A percentile compares a stretch with the other conserved stretches of the same genome.
Conservation (phyloP, 2,113 vertebrate species). For the Orcinus orca region DNA sequence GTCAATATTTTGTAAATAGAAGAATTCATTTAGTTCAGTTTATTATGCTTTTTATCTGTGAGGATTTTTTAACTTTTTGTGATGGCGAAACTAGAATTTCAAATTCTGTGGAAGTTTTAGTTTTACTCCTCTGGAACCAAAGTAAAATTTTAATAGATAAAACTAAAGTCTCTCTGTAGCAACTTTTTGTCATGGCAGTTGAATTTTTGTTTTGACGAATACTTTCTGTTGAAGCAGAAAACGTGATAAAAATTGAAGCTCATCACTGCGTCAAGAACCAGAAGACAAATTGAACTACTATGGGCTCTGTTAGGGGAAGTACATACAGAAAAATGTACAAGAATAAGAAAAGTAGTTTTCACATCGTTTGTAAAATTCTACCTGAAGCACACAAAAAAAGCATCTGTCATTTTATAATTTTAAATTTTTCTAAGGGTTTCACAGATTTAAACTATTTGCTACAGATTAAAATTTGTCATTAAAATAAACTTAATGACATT, state of each 20-base stretch:
- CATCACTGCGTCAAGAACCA: neutral
- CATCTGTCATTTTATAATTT: neutral
- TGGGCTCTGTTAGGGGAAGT: neutral
- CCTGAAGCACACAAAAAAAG: neutral
- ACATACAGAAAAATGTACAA: neutral
- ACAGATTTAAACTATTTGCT: neutral
- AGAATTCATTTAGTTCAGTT: neutral
- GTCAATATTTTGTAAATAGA: neutral
- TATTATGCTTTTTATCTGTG: neutral
- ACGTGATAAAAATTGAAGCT: constrained; percentile 1
- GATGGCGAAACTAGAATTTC: constrained; percentile 25
- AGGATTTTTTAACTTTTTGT: constrained; percentile 1
- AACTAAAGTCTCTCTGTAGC: neutral
- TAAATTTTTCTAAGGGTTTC: neutral
- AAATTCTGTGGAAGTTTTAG: neutral
- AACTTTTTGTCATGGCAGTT: constrained; percentile 5
- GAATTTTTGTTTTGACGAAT: constrained; percentile 26
- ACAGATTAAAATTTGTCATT: neutral
- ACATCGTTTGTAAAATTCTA: constrained; percentile 19
- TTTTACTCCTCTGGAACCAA: neutral
- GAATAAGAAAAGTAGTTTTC: neutral
- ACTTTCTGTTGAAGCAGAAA: constrained; percentile 39
- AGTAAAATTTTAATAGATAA: constrained; percentile 21
- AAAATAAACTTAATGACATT: neutral
- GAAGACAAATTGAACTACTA: neutral